phyloP scores from a whole-genome alignment of 2,888 invertebrate species.

The Agrotis puta region DNA sequence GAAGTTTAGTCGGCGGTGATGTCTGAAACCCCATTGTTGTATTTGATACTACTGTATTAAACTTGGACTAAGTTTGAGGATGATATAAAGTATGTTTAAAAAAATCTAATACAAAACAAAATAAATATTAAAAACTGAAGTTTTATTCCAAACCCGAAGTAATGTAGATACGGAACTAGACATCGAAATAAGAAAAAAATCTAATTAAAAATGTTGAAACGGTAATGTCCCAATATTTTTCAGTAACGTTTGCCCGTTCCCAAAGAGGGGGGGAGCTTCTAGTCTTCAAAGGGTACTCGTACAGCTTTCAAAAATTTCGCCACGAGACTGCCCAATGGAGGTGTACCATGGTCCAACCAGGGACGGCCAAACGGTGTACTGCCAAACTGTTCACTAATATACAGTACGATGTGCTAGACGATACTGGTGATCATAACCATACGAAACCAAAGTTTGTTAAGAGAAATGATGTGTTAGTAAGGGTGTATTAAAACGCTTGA shows the following conservation, averaged over 20 bases:
- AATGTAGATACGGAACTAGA: neutral
- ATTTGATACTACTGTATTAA: neutral
- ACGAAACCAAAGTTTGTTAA: conserved; percentile 74
- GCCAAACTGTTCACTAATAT: conserved; percentile 75
- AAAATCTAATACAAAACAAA: neutral
- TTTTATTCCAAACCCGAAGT: conserved; percentile 21
- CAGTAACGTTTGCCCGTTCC: conserved; percentile 78
- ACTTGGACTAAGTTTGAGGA: too few relatives aligned
- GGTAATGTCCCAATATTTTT: conserved; percentile 62
- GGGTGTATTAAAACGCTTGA: conserved; percentile 63
- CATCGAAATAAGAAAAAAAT: neutral
- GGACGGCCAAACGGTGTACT: conserved; percentile 74
- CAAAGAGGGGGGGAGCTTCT: conserved; percentile 79
- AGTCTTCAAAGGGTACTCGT: conserved; percentile 77
- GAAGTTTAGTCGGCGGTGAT: too few relatives aligned
- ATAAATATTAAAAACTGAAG: neutral
- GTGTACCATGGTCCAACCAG: conserved; percentile 79
- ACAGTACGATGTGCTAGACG: conserved; percentile 68
- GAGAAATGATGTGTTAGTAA: conserved; percentile 65
- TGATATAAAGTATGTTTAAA: too few relatives aligned
- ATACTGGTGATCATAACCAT: conserved; percentile 71
- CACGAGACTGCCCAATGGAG: conserved; percentile 74
- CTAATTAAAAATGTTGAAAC: conserved; percentile 9
- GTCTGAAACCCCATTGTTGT: neutral
- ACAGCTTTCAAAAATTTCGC: conserved; percentile 60